Conservation (phyloP, 2,113 vertebrate species). For the Serinus canaria region DNA sequence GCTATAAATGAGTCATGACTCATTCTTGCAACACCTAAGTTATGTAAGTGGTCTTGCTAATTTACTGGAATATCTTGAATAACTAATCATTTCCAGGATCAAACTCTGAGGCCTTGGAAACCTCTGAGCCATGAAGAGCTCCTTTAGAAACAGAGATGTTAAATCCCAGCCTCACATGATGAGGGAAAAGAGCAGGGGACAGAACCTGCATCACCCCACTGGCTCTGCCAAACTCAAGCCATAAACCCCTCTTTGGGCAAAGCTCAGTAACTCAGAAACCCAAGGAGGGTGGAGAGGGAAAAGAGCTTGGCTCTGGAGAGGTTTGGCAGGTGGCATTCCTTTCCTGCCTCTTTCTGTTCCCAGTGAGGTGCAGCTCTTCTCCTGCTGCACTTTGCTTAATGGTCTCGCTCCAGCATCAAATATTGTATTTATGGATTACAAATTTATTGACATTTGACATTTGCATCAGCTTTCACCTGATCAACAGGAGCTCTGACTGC, state of each 20-base stretch:
- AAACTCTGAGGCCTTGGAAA: neutral
- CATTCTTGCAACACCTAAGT: slow-evolving; percentile 52
- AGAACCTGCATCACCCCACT: neutral
- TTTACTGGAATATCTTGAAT: slow-evolving; percentile 43
- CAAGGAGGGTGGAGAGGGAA: neutral
- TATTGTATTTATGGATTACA: slow-evolving; percentile 69
- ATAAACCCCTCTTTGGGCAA: neutral
- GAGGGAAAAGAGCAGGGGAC: neutral
- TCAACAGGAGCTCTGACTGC: slow-evolving; percentile 68
- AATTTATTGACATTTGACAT: slow-evolving; percentile 78
- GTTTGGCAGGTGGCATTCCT: neutral
- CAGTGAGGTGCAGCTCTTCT: neutral
- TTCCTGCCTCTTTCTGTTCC: neutral
- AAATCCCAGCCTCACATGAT: neutral
- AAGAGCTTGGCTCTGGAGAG: neutral
- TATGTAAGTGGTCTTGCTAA: slow-evolving; percentile 43
- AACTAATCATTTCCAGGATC: slow-evolving; percentile 37
- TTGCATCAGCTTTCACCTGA: slow-evolving; percentile 69
- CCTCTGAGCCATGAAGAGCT: neutral
- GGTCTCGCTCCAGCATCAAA: slow-evolving; percentile 27
- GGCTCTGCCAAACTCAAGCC: neutral
- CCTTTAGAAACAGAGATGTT: neutral
- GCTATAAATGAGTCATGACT: slow-evolving; percentile 39
- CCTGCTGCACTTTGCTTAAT: slow-evolving; percentile 61
- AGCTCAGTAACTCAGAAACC: neutral